phyloP scores from a whole-genome alignment of 2,113 vertebrate genomes.

The Sebastes schlegelii region DNA sequence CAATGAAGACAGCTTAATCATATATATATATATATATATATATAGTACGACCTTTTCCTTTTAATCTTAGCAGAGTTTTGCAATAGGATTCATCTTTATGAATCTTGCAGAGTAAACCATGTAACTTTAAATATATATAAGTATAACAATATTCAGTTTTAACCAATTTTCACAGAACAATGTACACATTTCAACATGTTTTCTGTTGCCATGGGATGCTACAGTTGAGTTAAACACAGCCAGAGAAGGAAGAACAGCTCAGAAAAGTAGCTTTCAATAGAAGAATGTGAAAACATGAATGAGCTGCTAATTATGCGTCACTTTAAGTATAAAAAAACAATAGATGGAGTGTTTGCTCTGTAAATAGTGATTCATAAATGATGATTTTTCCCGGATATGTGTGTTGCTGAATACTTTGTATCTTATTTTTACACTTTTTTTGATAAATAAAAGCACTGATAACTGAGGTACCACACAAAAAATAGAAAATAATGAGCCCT shows the following conservation, averaged over 20 bases:
- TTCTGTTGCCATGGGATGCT: neutral
- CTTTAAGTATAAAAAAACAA: neutral
- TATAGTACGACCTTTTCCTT: neutral
- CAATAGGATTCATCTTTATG: neutral
- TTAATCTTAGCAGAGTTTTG: neutral
- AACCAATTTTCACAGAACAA: neutral
- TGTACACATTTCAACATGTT: neutral
- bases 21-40: neutral
- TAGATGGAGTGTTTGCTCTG: neutral
- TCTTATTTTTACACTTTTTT: neutral
- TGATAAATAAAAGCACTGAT: conserved; percentile 1
- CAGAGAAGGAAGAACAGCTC: neutral
- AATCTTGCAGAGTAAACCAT: neutral
- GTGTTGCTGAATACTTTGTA: neutral
- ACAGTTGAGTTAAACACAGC: neutral
- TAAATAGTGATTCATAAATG: neutral
- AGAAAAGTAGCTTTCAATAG: neutral
- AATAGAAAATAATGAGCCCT: neutral
- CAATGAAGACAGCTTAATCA: neutral
- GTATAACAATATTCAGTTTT: neutral
- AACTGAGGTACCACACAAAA: neutral
- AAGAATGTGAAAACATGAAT: neutral
- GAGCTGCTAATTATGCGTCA: neutral
- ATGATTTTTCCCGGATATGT: neutral
- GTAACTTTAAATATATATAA: neutral